phyloP scores from a whole-genome alignment of 1,140 invertebrate species.

The Drosophila murphyi region DNA sequence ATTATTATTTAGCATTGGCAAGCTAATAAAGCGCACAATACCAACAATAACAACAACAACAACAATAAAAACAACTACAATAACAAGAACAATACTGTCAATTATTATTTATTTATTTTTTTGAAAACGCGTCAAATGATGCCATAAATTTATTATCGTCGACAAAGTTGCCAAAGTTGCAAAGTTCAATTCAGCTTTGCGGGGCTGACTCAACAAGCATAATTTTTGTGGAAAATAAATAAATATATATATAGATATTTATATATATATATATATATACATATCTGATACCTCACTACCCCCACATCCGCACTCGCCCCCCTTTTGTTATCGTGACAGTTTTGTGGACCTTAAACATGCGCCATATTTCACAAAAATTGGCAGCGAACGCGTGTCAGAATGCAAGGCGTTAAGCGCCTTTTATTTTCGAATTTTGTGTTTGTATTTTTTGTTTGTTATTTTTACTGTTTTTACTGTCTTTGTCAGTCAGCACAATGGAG shows the following conservation, averaged over 20 bases:
- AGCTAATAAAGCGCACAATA: constrained; percentile 42
- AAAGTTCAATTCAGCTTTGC: constrained; percentile 56
- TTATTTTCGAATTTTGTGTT: not conserved
- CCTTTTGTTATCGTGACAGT: constrained; percentile 31
- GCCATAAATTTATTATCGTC: constrained; percentile 65
- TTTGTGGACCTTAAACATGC: constrained; percentile 48
- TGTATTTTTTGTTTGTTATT: not conserved
- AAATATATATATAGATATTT: constrained; percentile 10
- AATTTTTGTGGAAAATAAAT: constrained; percentile 20
- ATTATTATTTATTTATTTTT: constrained; percentile 21
- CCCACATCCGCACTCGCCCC: not conserved
- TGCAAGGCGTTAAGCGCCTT: constrained; percentile 67
- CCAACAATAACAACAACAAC: constrained; percentile 20
- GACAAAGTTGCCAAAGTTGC: constrained; percentile 24
- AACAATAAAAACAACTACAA: constrained; percentile 23
- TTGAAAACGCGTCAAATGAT: constrained; percentile 70
- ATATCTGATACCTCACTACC: not conserved
- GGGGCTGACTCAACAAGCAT: constrained; percentile 58
- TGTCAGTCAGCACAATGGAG: constrained; percentile 55
- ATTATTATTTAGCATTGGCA: constrained; percentile 31
- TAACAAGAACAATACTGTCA: constrained; percentile 28
- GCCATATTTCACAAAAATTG: constrained; percentile 56
- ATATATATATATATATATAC: constrained; percentile 9
- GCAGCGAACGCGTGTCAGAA: constrained; percentile 68
- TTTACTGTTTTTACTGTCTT: not conserved